Conservation (phyloP, 2,113 vertebrate species). For the Cyanoliseus patagonus region DNA sequence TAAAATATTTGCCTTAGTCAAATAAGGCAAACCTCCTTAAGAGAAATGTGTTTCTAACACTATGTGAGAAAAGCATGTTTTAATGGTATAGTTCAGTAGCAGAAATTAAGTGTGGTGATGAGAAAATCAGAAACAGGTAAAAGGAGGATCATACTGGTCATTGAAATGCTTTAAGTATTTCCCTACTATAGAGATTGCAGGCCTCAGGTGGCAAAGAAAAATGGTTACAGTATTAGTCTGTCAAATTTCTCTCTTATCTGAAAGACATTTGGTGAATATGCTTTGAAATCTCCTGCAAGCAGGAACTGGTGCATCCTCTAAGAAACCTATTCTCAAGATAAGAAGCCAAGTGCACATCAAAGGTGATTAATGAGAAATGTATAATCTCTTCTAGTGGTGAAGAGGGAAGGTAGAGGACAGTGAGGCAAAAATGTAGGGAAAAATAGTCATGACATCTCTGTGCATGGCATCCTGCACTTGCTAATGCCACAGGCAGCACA, state of each 20-base stretch:
- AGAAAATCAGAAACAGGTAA: not conserved
- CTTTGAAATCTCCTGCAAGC: constrained; percentile 38
- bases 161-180: constrained; percentile 41
- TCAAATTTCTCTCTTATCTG: constrained; percentile 24
- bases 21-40: not conserved
- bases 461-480: rapidly evolving
- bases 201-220: not conserved
- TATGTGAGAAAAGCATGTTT: not conserved
- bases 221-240: constrained; percentile 2
- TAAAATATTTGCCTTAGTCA: not conserved
- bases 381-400: not conserved
- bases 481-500: not conserved
- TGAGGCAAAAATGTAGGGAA: not conserved
- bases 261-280: constrained; percentile 14
- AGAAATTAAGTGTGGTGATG: not conserved
- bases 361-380: constrained; percentile 34
- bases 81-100: not conserved
- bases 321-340: constrained; percentile 53
- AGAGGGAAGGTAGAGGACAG: constrained; percentile 30
- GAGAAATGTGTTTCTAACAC: not conserved
- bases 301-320: not conserved
- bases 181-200: not conserved
- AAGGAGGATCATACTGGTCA: not conserved
- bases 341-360: constrained; percentile 7
- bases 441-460: not conserved